Base-by-base conservation (phyloP, 2,888 invertebrate species). In the Pasiphila rectangulata region DNA sequence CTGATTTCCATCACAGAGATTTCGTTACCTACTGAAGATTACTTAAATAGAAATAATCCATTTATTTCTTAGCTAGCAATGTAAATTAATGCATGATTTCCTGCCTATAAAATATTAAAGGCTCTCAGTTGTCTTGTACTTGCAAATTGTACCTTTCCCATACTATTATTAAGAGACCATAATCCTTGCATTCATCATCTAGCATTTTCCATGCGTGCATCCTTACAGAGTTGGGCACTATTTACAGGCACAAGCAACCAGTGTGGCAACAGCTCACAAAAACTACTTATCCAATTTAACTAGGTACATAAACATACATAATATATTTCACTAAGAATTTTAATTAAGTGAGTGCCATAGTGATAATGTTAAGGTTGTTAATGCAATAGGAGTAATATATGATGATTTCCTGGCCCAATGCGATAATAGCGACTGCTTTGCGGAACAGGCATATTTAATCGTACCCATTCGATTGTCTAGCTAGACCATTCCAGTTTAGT, bases 1-100 rank as follows among this genome's bases (percentile, higher is more conserved):
- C 77, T 82, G 79, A 74, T 76, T 78, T 73, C 79, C 79, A 85
- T 86, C 87, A 86, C 86, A 86, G 83, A 83, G 81, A 83, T 83
- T 81, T 81, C 67, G 74, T 77, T 76, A 81, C 73, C 76, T 83
- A 81, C 72, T 74, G 73, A 79, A 77, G 69, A 75, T 82, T 75
- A 80, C 75, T 79, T 79, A 75, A 72, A 79, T 81, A 77, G 75
- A 83, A 75, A 80, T 75, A 80, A 72, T 69, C 73, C 48, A 45
- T 37, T 50, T 79, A 80, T 74, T 73, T 71, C 73, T 69, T 72
- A 60, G 72, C 78, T 81, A 82, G 79, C 80, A 81, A 79, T 76
- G 77, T 83, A 77, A 77, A 77, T 73, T 72, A 65, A 79, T 79
- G 83, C 77, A 82, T 75, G 80, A 79, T 82, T 80, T 75, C 64